phyloP scores from a whole-genome alignment of 1,140 invertebrate species.

The Gryllus bimaculatus region DNA sequence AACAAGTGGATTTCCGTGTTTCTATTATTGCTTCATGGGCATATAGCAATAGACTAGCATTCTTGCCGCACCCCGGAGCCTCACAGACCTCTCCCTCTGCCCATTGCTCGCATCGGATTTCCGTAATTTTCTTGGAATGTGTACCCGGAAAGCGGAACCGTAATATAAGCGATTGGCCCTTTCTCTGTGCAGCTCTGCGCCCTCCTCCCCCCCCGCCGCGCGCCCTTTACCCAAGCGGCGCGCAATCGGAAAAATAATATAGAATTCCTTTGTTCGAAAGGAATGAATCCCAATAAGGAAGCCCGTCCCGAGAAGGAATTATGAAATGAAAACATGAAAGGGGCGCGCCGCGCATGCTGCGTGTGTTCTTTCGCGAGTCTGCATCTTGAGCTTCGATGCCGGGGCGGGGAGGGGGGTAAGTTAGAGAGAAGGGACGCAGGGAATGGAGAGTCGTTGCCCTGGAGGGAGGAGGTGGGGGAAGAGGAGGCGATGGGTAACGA shows the following conservation, averaged over 20 bases:
- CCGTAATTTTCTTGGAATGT: constrained; percentile 4
- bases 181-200: neutral
- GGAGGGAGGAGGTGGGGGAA: no score
- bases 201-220: no score
- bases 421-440: no score
- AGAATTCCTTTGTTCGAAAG: neutral
- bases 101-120: neutral
- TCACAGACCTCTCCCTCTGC: neutral
- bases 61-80: no score
- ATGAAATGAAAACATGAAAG: constrained; percentile 1
- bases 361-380: neutral
- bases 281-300: neutral
- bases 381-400: neutral
- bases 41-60: no score
- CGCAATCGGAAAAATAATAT: neutral
- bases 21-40: no score
- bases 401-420: no score
- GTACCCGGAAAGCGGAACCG: neutral
- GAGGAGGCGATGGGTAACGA: no score
- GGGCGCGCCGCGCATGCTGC: neutral
- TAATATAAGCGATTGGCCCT: neutral
- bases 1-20: no score
- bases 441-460: no score
- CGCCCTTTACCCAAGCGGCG: no score
- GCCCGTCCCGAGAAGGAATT: neutral